Evolutionary conservation across 2,888 invertebrate genomes (phyloP).

Genomic region (Cryptus viduatorius): DNA sequence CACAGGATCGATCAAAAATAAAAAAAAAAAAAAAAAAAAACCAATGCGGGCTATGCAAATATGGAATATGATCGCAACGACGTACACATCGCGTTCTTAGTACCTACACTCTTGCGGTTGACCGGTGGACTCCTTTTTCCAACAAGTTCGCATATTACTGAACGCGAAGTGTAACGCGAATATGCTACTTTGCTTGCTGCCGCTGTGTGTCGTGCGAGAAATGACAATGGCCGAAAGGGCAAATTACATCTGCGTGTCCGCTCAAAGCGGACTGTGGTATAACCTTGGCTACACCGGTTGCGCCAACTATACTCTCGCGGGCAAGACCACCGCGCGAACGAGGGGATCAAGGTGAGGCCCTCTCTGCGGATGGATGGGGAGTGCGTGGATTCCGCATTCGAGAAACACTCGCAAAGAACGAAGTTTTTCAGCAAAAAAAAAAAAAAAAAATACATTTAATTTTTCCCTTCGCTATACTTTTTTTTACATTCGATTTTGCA

Average conservation of each 20-base stretch:
- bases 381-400: conserved; percentile 21
- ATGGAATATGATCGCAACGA: background rate
- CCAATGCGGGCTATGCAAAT: conserved; percentile 39
- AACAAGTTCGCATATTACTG: conserved; percentile 13
- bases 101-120: background rate
- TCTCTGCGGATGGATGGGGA: conserved; percentile 35
- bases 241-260: conserved; percentile 74
- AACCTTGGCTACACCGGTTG: conserved; percentile 63
- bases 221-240: conserved; percentile 75
- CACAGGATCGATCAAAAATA: background rate
- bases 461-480: background rate
- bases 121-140: background rate
- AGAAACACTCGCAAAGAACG: conserved; percentile 12
- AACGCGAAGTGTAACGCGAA: conserved; percentile 8
- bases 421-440: conserved; percentile 3
- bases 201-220: conserved; percentile 69
- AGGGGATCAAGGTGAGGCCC: conserved; percentile 69
- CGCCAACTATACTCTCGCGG: conserved; percentile 57
- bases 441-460: background rate
- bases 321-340: conserved; percentile 22
- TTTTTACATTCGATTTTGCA: background rate
- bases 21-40: background rate
- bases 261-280: conserved; percentile 64
- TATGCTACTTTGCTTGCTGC: background rate
- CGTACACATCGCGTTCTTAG: background rate